Evolutionary conservation across 2,113 vertebrate genomes (phyloP), one percentile per base, ranked within the genome.

Genomic region (Speoplatyrhinus poulsoni): DNA sequence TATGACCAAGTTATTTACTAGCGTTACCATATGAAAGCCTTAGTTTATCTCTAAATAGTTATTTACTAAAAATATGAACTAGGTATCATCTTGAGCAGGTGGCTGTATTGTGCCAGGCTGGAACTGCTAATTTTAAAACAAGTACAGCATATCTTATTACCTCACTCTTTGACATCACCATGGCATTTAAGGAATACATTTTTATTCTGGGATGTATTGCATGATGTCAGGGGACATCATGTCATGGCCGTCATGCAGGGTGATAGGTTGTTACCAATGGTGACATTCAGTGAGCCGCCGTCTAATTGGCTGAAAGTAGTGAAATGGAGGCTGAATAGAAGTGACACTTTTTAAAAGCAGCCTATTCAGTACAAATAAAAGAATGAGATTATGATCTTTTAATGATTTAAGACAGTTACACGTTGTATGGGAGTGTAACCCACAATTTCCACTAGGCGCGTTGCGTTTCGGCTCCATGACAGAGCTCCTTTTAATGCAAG

Each of bases 231-330:
- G 63, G 79, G 71, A 77, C 59, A 60, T 49, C 70, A 82, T 67
- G 46, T 77, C 16, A 79, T 46, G 16, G 41, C 56, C 12, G 54
- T 47, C 60, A 7, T 15, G 48, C 50, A 55, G 16, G 64, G 55
- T 46, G 48, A 59, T 17, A 69, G 70, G 54, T 63, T 60, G 4
- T 60, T 7, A 70, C 61, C 67, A 72, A 69, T 67, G 72, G 71
- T 72, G 73, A 50, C 50, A 0, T 26, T 62, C 46, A 58, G 63
- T 79, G 81, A 79, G 75, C 82, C 75, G 82, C 63, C 55, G 52
- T 13, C 19, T 53, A 61, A 62, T 58, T 12, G 59, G 55, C 19
- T 62, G 65, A 63, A 59, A 63, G 47, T 16, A 75, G 46, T 61
- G 9, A 6, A 67, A 59, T 48, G 69, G 48, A 57, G 62, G 54